A percentile compares a stretch with the other conserved stretches of the same genome.
Conservation (phyloP, 2,113 vertebrate genomes). For the Tor tambroides region DNA sequence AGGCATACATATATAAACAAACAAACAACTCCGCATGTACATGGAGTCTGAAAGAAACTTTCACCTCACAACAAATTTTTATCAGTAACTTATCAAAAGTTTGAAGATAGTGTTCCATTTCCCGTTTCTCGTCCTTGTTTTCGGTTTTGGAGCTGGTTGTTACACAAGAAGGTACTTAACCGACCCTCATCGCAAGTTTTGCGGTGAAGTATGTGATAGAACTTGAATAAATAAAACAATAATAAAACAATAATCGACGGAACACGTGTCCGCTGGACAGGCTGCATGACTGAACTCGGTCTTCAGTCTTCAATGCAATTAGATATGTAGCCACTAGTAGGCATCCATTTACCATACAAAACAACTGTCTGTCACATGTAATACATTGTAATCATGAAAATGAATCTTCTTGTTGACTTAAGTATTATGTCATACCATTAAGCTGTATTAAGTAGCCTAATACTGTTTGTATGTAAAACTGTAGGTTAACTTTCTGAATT, state of each 20-base stretch:
- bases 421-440: not conserved
- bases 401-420: not conserved
- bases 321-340: conserved; percentile 22
- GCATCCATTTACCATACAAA: conserved; percentile 18
- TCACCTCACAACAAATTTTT: not conserved
- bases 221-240: not conserved
- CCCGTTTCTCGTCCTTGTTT: not conserved
- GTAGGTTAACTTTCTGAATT: not conserved
- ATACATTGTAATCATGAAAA: not conserved
- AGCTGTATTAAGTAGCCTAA: not conserved
- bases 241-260: not conserved
- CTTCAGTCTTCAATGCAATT: too few species aligned
- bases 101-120: not conserved
- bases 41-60: not conserved
- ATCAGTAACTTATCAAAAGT: not conserved
- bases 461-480: not conserved
- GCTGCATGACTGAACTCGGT: not conserved
- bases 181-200: not conserved
- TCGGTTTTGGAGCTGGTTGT: not conserved
- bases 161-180: not conserved
- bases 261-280: not conserved
- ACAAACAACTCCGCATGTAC: not conserved
- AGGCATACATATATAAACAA: not conserved
- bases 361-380: not conserved
- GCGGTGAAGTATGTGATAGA: not conserved